These are phyloP conservation scores for Thera obeliscata DNA, from an alignment of 2,888 invertebrate species.

Conservation along the genomic window DNA sequence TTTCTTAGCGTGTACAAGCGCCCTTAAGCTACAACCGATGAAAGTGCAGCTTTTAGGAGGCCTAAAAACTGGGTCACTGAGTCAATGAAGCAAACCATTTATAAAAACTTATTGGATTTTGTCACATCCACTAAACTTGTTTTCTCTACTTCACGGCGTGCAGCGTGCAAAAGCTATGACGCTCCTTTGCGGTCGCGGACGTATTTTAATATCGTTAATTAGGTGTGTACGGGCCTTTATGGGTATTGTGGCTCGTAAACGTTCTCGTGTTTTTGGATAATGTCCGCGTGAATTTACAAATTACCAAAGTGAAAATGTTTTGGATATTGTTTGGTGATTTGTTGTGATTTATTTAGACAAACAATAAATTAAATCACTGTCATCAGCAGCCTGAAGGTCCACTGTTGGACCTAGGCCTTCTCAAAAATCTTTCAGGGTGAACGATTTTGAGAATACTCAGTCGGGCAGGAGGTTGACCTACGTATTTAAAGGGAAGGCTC, in stretches of 20 bases:
- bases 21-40: too few relatives aligned
- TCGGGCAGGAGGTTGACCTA: too few relatives aligned
- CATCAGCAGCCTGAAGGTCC: neutral
- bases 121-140: slow-evolving; percentile 15
- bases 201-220: slow-evolving; percentile 84
- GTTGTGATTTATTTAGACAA: slow-evolving; percentile 9
- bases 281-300: slow-evolving; percentile 51
- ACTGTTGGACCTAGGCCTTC: neutral
- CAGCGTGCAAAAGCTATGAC: slow-evolving; percentile 79
- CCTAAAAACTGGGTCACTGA: neutral
- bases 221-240: slow-evolving; percentile 74
- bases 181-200: slow-evolving; percentile 75
- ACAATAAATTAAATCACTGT: neutral
- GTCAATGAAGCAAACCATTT: neutral
- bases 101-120: neutral
- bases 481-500: too few relatives aligned
- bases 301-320: slow-evolving; percentile 44
- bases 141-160: slow-evolving; percentile 12
- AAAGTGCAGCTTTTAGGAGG: neutral
- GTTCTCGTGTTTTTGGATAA: slow-evolving; percentile 53
- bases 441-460: neutral
- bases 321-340: slow-evolving; percentile 40
- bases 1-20: too few relatives aligned
- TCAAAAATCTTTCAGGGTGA: too few relatives aligned
- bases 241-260: slow-evolving; percentile 53